Percentiles rank a stretch among this genome's conserved stretches.
phyloP scores from a whole-genome alignment of 2,113 vertebrate genomes.

The Neolamprologus cancellatus region DNA sequence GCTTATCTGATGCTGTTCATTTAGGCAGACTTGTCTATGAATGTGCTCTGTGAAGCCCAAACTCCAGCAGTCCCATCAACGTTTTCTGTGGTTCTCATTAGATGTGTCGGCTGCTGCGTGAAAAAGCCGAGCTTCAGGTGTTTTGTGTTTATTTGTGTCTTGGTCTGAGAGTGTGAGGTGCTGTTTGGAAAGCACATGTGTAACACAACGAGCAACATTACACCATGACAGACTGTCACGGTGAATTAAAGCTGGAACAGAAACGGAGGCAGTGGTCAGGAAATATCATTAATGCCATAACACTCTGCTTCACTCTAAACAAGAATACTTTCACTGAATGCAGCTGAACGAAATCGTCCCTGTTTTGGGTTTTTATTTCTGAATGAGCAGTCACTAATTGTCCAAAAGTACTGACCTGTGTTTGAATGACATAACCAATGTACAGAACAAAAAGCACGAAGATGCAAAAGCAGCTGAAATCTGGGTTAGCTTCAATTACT shows the following conservation, averaged over 20 bases:
- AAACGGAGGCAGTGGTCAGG: conserved; percentile 19
- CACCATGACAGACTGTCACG: conserved; percentile 48
- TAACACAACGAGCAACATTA: conserved; percentile 44
- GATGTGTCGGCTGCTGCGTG: not conserved
- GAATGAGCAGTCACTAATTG: not conserved
- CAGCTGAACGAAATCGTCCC: not conserved
- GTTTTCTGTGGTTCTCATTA: not conserved
- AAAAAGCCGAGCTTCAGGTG: conserved; percentile 34
- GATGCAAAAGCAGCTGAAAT: conserved; percentile 13
- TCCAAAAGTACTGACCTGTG: not conserved
- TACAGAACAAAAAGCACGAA: conserved; percentile 1
- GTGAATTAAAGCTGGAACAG: conserved; percentile 41
- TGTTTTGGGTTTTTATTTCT: not conserved
- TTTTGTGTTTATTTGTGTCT: conserved; percentile 27
- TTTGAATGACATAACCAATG: conserved; percentile 2
- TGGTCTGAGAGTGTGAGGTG: conserved; percentile 29
- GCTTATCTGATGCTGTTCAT: conserved; percentile 44
- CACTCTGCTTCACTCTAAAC: not conserved
- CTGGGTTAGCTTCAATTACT: conserved; percentile 36
- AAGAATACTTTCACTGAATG: not conserved
- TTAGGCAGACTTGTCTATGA: conserved; percentile 22
- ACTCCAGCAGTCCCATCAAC: not conserved
- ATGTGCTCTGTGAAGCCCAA: not conserved
- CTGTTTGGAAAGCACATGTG: conserved; percentile 45
- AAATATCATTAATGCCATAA: conserved; percentile 34